A percentile compares a stretch with the other conserved stretches of the same genome.
Evolutionary conservation across 2,888 invertebrate species (phyloP).

Genomic region (Pachymerium ferrugineum): DNA sequence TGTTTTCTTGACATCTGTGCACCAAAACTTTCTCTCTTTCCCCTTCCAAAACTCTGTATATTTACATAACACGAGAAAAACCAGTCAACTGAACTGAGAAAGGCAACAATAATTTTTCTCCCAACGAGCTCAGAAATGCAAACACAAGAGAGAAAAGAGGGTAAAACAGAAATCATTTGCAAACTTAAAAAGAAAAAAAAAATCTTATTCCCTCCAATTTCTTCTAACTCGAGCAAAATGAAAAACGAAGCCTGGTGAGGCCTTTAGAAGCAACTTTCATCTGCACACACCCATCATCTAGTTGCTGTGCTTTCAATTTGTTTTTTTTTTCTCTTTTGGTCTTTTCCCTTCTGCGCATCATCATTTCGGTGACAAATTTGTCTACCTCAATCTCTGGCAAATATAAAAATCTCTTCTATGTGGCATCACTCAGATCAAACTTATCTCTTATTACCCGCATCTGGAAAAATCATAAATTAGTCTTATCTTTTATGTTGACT

Average conservation of each 20-base stretch:
- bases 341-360: background rate
- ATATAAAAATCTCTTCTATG: no score
- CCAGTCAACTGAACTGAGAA: no score
- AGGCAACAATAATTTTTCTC: slow-evolving; percentile 3
- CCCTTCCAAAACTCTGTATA: no score
- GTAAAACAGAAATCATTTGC: background rate
- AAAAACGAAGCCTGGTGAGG: slow-evolving; percentile 15
- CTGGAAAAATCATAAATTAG: background rate
- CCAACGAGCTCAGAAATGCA: background rate
- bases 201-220: no score
- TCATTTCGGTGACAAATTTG: background rate
- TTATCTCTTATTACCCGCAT: background rate
- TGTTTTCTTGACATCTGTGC: no score
- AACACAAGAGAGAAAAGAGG: background rate
- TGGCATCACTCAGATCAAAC: no score
- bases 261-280: background rate
- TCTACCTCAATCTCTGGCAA: background rate
- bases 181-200: background rate
- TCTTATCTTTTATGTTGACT: no score
- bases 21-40: no score
- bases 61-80: no score
- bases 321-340: background rate
- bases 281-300: background rate
- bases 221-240: no score
- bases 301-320: background rate